phyloP scores from a whole-genome alignment of 2,113 vertebrate species.

The Heloderma charlesbogerti region DNA sequence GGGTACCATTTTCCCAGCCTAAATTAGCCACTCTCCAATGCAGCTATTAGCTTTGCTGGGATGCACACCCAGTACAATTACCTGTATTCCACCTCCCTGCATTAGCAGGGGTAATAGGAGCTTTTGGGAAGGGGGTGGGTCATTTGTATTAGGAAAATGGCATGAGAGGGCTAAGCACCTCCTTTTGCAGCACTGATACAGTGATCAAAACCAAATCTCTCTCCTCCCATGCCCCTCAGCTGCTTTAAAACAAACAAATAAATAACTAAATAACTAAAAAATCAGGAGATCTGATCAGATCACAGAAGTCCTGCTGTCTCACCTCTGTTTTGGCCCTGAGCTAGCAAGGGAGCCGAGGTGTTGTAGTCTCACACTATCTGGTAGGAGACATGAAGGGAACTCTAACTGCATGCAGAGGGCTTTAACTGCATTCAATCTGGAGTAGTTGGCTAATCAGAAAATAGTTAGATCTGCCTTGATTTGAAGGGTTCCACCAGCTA shows the following conservation, averaged over 20 bases:
- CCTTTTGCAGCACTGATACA: background rate
- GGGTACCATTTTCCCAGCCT: background rate
- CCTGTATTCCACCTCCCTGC: background rate
- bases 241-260: background rate
- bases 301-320: background rate
- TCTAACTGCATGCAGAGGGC: background rate
- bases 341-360: background rate
- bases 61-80: background rate
- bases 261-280: background rate
- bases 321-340: background rate
- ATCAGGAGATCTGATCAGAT: background rate
- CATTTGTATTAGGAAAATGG: background rate
- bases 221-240: too few species aligned
- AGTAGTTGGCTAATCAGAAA: background rate
- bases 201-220: background rate
- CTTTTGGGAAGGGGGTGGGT: background rate
- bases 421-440: background rate
- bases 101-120: background rate
- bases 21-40: background rate
- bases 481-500: background rate
- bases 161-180: background rate
- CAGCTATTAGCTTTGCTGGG: background rate
- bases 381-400: background rate
- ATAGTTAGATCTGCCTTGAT: background rate
- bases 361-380: too few species aligned